phyloP scores from a whole-genome alignment of 2,888 invertebrate genomes.

The Aphodius sticticus region DNA sequence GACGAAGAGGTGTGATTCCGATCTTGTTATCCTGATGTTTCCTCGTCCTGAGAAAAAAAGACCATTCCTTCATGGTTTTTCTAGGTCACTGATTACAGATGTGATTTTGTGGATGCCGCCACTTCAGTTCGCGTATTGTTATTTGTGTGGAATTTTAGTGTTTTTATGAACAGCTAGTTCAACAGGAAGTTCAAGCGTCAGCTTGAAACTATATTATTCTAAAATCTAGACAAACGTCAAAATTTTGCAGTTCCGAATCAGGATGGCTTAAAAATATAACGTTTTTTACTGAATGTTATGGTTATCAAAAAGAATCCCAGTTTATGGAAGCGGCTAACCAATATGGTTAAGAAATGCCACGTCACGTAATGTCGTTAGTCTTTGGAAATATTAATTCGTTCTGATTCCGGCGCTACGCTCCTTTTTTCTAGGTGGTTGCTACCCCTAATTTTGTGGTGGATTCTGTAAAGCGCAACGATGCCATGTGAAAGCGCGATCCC shows the following conservation, averaged over 20 bases:
- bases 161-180: background rate
- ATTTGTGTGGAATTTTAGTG: background rate
- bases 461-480: conserved; percentile 49
- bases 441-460: conserved; percentile 53
- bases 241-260: too few relatives aligned
- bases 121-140: background rate
- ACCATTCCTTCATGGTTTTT: background rate
- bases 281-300: background rate
- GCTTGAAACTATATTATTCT: too few relatives aligned
- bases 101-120: background rate
- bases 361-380: conserved; percentile 45
- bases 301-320: background rate
- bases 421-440: conserved; percentile 40
- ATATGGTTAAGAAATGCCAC: conserved; percentile 34
- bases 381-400: conserved; percentile 49
- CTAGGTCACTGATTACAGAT: background rate
- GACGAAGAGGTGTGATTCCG: background rate
- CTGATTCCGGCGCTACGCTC: conserved; percentile 42
- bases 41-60: background rate
- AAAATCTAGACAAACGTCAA: too few relatives aligned
- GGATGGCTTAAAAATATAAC: too few relatives aligned
- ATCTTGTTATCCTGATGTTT: background rate
- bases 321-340: background rate
- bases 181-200: background rate
- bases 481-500: conserved; percentile 53